These are phyloP conservation scores for Ophion ellenae DNA, from an alignment of 2,888 invertebrate genomes.

Conservation along the genomic window DNA sequence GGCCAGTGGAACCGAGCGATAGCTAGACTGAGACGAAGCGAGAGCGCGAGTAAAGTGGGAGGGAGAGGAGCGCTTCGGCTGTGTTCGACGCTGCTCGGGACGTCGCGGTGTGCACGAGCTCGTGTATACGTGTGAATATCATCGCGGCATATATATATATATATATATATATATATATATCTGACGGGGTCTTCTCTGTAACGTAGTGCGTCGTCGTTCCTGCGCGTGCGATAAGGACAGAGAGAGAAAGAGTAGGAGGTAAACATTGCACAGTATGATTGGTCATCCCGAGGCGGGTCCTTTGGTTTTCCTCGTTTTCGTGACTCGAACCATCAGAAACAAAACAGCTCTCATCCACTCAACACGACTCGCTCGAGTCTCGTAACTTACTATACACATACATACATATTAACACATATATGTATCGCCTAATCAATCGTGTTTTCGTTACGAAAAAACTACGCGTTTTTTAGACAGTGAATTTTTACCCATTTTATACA, in stretches of 20 bases:
- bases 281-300: constrained; percentile 82
- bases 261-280: constrained; percentile 82
- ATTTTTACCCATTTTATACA: constrained; percentile 37
- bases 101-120: not conserved
- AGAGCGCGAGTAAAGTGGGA: constrained; percentile 4
- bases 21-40: not conserved
- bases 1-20: constrained; percentile 35
- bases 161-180: not conserved
- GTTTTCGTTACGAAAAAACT: not conserved
- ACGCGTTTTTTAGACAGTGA: constrained; percentile 26
- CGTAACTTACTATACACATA: not conserved
- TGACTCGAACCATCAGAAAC: constrained; percentile 64
- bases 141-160: constrained; percentile 26
- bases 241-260: constrained; percentile 77
- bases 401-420: not conserved
- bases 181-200: not conserved
- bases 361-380: constrained; percentile 16
- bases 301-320: constrained; percentile 78
- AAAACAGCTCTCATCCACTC: constrained; percentile 63
- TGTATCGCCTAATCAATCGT: constrained; percentile 27
- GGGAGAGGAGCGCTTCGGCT: constrained; percentile 71
- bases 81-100: constrained; percentile 75
- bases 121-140: not conserved
- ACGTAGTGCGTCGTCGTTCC: constrained; percentile 1
- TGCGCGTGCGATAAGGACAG: constrained; percentile 26